Conservation (phyloP, 2,797 vertebrate genomes). For the Iguana delicatissima region DNA sequence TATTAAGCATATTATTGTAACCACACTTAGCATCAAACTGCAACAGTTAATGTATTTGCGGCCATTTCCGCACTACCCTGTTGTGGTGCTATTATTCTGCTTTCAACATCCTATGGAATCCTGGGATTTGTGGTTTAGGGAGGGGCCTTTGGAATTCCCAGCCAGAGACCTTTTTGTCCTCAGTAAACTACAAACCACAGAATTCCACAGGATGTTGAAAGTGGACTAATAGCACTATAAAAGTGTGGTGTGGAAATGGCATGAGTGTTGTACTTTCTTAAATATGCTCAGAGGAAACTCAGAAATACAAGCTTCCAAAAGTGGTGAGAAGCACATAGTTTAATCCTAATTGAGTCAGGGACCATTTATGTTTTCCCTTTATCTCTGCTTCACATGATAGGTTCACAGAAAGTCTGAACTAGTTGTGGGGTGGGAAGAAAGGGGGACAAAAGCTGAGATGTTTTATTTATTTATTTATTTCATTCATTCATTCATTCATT, state of each 20-base stretch:
- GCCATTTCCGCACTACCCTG: no score
- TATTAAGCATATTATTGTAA: neutral
- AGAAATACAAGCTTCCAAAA: neutral
- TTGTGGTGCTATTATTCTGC: no score
- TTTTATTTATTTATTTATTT: no score
- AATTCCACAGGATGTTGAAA: no score
- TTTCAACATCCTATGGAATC: no score
- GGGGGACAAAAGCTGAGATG: neutral
- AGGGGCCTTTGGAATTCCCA: no score
- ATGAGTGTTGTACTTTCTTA: conserved; percentile 38
- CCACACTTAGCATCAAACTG: neutral
- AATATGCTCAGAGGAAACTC: conserved; percentile 4
- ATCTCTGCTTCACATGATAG: conserved; percentile 17
- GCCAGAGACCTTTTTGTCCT: no score
- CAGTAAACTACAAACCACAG: no score
- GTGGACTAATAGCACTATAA: no score
- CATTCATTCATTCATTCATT: no score
- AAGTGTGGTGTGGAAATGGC: no score
- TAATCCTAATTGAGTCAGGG: neutral
- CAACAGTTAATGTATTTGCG: conserved; percentile 17
- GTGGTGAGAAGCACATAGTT: neutral
- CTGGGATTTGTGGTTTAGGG: no score
- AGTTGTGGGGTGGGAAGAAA: neutral
- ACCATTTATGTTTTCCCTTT: neutral
- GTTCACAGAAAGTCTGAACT: conserved; percentile 19